A percentile compares a stretch with the other conserved stretches of the same genome.
Evolutionary conservation across 2,888 invertebrate genomes (phyloP).

Genomic region (Himalopsyche kuldschensis): DNA sequence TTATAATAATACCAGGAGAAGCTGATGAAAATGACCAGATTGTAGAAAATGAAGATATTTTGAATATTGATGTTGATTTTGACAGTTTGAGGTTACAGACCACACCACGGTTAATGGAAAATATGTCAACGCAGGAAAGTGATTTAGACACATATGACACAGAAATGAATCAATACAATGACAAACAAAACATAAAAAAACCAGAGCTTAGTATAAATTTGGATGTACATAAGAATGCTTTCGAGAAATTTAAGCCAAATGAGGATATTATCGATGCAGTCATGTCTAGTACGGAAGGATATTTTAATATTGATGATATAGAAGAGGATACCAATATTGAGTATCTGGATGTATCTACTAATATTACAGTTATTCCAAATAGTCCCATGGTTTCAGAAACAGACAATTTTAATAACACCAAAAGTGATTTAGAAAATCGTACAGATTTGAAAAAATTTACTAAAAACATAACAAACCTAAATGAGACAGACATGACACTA

Average conservation of each 20-base stretch:
- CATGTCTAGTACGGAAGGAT: neutral
- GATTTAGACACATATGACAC: neutral
- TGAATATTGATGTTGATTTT: neutral
- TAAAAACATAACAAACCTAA: neutral
- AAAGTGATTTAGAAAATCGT: neutral
- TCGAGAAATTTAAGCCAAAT: neutral
- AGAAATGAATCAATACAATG: neutral
- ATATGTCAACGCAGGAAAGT: neutral
- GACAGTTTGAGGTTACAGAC: neutral
- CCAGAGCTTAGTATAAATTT: neutral
- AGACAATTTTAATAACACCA: neutral
- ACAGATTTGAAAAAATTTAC: neutral
- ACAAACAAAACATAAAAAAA: neutral
- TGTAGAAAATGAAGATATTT: neutral
- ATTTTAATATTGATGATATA: neutral
- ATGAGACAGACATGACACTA: neutral
- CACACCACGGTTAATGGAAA: neutral
- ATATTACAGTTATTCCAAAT: neutral
- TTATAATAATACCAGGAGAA: neutral
- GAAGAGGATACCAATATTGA: neutral
- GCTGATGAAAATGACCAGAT: neutral
- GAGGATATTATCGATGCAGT: neutral
- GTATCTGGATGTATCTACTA: neutral
- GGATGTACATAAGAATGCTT: neutral
- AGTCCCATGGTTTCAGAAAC: neutral